These are phyloP conservation scores for Lacerta viridis DNA, from an alignment of 2,797 vertebrate species.

Conservation along the genomic window DNA sequence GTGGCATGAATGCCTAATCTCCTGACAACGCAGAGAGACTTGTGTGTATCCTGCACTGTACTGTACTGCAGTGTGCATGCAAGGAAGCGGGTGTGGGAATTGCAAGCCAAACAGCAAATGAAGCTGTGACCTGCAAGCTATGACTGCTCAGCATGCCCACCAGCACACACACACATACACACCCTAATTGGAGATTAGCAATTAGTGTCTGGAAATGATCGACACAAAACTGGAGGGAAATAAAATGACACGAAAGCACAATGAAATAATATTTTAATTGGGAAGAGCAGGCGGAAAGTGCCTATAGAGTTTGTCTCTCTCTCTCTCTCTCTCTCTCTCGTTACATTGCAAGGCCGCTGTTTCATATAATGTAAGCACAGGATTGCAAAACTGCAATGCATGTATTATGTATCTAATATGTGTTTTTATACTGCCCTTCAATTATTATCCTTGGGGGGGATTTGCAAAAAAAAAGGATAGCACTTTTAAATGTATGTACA, in stretches of 20 bases:
- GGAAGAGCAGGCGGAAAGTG: not conserved
- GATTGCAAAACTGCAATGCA: not conserved
- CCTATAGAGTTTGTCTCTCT: not conserved
- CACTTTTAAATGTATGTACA: no score
- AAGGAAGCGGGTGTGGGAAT: not conserved
- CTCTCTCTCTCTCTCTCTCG: not conserved
- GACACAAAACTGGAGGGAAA: slow-evolving; percentile 10
- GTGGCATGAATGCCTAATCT: no score
- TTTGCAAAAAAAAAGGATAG: not conserved
- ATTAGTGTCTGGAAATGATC: slow-evolving; percentile 40
- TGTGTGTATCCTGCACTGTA: no score
- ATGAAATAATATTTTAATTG: slow-evolving; percentile 26
- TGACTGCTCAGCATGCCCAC: slow-evolving; percentile 4
- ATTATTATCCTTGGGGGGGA: not conserved
- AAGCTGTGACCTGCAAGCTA: slow-evolving; percentile 17
- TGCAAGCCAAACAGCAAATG: slow-evolving; percentile 21
- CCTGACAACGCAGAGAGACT: no score
- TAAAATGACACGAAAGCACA: slow-evolving; percentile 20
- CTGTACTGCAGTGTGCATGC: not conserved
- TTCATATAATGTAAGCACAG: slow-evolving; percentile 1
- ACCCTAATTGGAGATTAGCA: slow-evolving; percentile 41
- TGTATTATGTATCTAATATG: not conserved
- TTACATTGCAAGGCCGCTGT: not conserved
- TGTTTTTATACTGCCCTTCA: not conserved
- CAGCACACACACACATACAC: no score